Evolutionary conservation across 2,888 invertebrate species (phyloP), one percentile per base, ranked within the genome.

Genomic region (Therioaphis trifolii): DNA sequence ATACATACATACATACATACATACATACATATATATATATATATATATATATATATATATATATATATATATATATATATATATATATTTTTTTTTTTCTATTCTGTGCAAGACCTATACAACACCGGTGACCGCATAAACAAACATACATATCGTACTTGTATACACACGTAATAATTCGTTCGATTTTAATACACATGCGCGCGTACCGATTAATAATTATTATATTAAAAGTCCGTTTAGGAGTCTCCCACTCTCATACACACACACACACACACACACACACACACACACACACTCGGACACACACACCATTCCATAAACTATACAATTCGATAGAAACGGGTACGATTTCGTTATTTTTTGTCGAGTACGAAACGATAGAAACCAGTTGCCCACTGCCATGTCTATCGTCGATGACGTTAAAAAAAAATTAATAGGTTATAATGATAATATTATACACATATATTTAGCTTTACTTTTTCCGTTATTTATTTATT

Each of bases 401-500:
- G 18, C 15, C 76, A 14, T 49, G 76, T 76, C 76, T 27, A 29
- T 76, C 76, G 46, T 76, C 76, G 46, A n/a, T n/a, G 15, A 46
- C 63, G 63, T 46, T 21, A 63, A 63, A 74, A 40, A 40, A n/a
- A n/a, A 75, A 24, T 46, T 9, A 55, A 49, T 46, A 61, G 27
- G 55, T 43, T 61, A 29, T 9, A 63, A 76, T 61, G 63, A 76
- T 29, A 76, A 75, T 75, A 76, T 46, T 46, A 24, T 55, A 35
- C 18, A 29, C 40, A 24, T 9, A 29, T 52, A 40, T 29, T 27
- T 5, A 46, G 61, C 63, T 63, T 15, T n/a, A 63, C 27, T n/a
- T n/a, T 27, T 63, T 63, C 14, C 43, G 43, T 76, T 76, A 58
- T 76, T 46, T 76, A 63, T 77, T 77, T 77, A 66, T 76, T 75